Conservation (phyloP, 2,113 vertebrate genomes). For the Numenius arquata region DNA sequence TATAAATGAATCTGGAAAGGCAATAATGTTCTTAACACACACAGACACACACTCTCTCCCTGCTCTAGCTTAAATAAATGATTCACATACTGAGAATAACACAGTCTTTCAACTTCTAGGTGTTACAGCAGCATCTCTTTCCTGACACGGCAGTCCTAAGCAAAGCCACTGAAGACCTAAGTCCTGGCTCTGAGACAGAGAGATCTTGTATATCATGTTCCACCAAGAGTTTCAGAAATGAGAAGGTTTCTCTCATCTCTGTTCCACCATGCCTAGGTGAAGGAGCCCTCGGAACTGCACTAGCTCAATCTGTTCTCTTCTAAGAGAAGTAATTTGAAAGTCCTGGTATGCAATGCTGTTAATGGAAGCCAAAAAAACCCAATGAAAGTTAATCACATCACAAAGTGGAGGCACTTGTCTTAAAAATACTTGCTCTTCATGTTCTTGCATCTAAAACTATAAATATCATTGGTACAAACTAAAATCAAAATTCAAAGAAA, state of each 20-base stretch:
- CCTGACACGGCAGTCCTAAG: neutral
- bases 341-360: neutral
- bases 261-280: neutral
- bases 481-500: neutral
- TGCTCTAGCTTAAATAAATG: neutral
- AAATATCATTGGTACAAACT: neutral
- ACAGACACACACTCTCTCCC: rapidly evolving
- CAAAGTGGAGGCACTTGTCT: neutral
- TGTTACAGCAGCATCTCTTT: neutral
- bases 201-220: neutral
- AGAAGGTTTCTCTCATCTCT: neutral
- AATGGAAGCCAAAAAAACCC: neutral
- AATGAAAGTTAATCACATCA: neutral
- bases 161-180: neutral
- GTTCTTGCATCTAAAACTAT: neutral
- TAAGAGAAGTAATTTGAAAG: neutral
- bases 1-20: constrained; percentile 3
- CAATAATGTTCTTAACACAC: constrained; percentile 15
- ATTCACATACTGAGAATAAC: neutral
- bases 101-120: neutral
- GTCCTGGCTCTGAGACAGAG: neutral
- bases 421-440: neutral
- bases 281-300: neutral
- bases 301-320: neutral
- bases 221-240: neutral